Base-by-base conservation (phyloP, 2,888 invertebrate genomes). In the Lathronympha strigana region DNA sequence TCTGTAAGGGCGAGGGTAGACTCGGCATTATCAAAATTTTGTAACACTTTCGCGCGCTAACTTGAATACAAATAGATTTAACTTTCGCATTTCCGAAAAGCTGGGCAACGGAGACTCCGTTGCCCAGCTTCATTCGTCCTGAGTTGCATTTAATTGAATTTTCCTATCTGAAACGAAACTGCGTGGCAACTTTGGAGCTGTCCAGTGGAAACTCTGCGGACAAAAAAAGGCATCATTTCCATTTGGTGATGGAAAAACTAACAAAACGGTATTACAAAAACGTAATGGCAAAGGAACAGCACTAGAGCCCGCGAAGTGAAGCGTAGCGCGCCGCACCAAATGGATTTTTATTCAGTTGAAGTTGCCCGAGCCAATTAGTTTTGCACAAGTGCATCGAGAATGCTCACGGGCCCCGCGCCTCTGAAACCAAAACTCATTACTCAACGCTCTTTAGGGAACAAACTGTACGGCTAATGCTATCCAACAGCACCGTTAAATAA, bases 361-460 rank as follows among this genome's bases (percentile, higher is more conserved):
- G 84, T 82, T 81, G 78, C 79, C 73, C 76, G 72, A 81, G 80
- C 86, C 87, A 88, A 88, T 88, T 87, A 87, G 83, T 84, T 84
- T 81, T 78, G 79, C 81, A 76, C 81, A 83, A 86, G 82, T 83
- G 84, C 86, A 86, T 84, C 79, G 79, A 79, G 82, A 85, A 84
- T 83, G 81, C 81, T 83, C 76, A 71, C 75, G 74, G 51, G 51
- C 64, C 23, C 60, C 45, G 53, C 51, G 54, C 66, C 61, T 47
- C 61, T 43, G 58, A 61, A 66, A 66, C 66, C 66, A 61, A 54
- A 77, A 77, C 77, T 79, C 78, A 84, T 84, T 83, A 81, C 76
- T 79, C 72, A 73, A 74, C 78, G 63, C 71, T 72, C 71, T 74
- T 68, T 71, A 67, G 68, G 51, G 72, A 72, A 67, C 54, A 70